Evolutionary conservation across 2,888 invertebrate species (phyloP), one percentile per base, ranked within the genome.

Genomic region (Arge pagana): DNA sequence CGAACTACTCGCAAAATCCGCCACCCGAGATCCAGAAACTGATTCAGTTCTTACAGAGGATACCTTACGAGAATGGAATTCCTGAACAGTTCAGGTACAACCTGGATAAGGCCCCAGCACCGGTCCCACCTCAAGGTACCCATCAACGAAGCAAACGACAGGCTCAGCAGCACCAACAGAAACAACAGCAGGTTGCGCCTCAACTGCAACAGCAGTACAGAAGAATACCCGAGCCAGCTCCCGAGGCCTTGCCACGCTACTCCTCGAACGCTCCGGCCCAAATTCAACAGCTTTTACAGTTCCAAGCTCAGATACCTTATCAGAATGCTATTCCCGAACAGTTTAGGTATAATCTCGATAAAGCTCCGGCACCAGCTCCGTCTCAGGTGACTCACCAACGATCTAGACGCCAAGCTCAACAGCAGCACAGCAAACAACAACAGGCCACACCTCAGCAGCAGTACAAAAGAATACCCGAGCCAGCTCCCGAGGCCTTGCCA

Each of bases 241-340:
- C 50, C 21, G 41, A 43, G 41, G 18, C 33, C 0, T 6, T 16
- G 19, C 52, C 43, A 26, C 58, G 54, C 18, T 58, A 69, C 15
- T 67, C 64, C 23, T 56, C 64, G 8, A 69, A 67, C 31, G 71
- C 72, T 10, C 74, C 76, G 0, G 54, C 68, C 2, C 64, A 67
- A 19, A 74, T 76, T 28, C 69, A 70, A 23, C 68, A 74, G 40
- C 40, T 75, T 19, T 62, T 75, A 4, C 66, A 71, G 18, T 73
- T 65, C 45, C 75, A 75, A 52, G 65, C 67, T 8, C 71, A 73
- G 51, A 69, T 74, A 52, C 75, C 74, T 8, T 74, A 74, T 54
- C 40, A 68, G 30, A 72, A 71, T 55, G 65, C 66, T 42, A 71
- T 74, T 31, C 75, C 74, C 4, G 71, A 71, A 52, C 71, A 66